phyloP scores from a whole-genome alignment of 1,140 invertebrate species.

The Conus betulinus region DNA sequence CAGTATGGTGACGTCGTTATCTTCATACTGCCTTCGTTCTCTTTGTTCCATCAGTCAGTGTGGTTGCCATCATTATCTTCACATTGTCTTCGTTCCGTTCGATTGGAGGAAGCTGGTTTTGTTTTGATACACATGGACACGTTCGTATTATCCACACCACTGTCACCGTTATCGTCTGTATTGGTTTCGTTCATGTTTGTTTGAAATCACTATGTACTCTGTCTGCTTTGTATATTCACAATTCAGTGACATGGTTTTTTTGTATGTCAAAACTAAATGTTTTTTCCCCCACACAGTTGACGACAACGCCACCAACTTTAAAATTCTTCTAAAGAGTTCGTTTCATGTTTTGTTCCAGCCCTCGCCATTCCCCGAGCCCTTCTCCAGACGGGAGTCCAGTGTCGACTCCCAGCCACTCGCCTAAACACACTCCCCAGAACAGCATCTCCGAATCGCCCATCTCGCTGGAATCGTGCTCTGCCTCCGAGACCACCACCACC shows the following conservation, averaged over 20 bases:
- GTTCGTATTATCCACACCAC: no score
- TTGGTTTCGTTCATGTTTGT: no score
- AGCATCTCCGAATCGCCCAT: conserved; percentile 57
- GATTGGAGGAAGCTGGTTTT: no score
- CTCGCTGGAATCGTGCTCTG: conserved; percentile 23
- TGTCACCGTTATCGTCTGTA: no score
- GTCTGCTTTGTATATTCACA: neutral
- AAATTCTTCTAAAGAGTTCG: neutral
- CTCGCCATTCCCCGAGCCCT: conserved; percentile 39
- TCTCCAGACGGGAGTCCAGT: conserved; percentile 68
- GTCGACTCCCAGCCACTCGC: conserved; percentile 68
- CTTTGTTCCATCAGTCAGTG: no score
- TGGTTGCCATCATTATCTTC: no score
- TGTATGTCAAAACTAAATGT: neutral
- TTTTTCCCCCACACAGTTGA: neutral
- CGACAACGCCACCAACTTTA: neutral
- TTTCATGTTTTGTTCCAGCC: conserved; percentile 33
- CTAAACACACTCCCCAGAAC: conserved; percentile 63
- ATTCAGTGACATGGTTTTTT: neutral
- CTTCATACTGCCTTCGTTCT: no score
- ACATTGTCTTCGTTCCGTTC: no score
- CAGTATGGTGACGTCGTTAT: no score
- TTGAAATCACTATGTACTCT: no score
- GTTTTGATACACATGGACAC: no score
- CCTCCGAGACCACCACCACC: neutral